Percentiles rank a stretch among this genome's conserved stretches.
phyloP scores from a whole-genome alignment of 1,140 invertebrate species.

The Drosophila chauvacae region DNA sequence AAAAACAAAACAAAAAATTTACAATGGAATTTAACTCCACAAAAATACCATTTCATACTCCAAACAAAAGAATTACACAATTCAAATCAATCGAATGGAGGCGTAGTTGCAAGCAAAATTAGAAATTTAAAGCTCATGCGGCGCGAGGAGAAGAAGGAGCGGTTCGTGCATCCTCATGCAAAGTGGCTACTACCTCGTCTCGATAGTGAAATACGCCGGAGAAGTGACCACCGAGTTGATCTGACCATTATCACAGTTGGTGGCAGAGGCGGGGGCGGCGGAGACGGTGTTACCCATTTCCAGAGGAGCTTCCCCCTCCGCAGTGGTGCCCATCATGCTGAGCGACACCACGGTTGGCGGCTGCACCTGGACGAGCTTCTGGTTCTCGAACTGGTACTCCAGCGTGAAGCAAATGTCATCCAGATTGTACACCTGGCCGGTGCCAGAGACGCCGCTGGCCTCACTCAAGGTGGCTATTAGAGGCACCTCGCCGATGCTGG shows the following conservation, averaged over 20 bases:
- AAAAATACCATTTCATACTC: background rate
- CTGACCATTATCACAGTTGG: slow-evolving; percentile 49
- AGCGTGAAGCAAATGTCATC: slow-evolving; percentile 80
- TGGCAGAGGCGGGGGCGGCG: background rate
- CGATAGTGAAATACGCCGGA: slow-evolving; percentile 69
- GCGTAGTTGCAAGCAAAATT: slow-evolving; percentile 19
- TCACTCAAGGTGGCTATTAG: slow-evolving; percentile 52
- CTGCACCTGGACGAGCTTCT: slow-evolving; percentile 80
- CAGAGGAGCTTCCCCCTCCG: slow-evolving; percentile 15
- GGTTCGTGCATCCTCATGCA: slow-evolving; percentile 7
- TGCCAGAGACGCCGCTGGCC: background rate
- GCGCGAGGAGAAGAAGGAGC: background rate
- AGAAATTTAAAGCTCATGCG: slow-evolving; percentile 10
- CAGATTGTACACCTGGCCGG: slow-evolving; percentile 58
- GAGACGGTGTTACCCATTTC: background rate
- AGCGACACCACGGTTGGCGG: slow-evolving; percentile 74
- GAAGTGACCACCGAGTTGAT: slow-evolving; percentile 40
- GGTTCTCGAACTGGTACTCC: slow-evolving; percentile 79
- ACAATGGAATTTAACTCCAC: background rate
- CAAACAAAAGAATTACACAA: background rate
- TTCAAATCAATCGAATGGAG: background rate
- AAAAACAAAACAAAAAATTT: background rate
- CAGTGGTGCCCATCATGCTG: slow-evolving; percentile 50
- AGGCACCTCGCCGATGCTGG: slow-evolving; percentile 29
- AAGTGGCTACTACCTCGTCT: slow-evolving; percentile 65